Evolutionary conservation across 2,888 invertebrate genomes (phyloP).

Genomic region (Cephalotes varians): DNA sequence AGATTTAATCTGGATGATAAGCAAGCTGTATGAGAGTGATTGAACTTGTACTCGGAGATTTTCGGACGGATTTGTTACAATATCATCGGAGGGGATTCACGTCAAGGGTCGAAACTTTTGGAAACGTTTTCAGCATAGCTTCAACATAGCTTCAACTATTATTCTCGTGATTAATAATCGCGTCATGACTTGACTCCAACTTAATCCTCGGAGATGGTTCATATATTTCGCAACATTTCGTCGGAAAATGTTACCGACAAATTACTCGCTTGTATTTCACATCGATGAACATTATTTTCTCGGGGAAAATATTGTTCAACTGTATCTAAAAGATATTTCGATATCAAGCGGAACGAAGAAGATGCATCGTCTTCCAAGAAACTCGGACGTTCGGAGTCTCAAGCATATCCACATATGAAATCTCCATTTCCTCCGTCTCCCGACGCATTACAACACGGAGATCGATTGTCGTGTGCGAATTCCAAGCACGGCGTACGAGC

Average conservation of each 20-base stretch:
- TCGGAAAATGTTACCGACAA: constrained; percentile 25
- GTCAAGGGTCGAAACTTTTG: constrained; percentile 1
- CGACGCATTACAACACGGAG: constrained; percentile 51
- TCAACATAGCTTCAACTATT: constrained; percentile 30
- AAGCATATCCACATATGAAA: constrained; percentile 63
- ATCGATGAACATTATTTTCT: constrained; percentile 4
- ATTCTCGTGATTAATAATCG: constrained; percentile 48
- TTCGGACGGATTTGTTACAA: constrained; percentile 37
- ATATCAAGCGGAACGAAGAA: not conserved
- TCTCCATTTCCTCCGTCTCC: constrained; percentile 63
- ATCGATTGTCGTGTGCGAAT: constrained; percentile 69
- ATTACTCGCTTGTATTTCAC: constrained; percentile 17
- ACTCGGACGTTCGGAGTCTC: constrained; percentile 31
- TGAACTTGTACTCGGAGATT: constrained; percentile 32
- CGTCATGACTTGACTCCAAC: constrained; percentile 48
- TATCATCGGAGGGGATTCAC: constrained; percentile 25
- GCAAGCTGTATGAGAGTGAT: not conserved
- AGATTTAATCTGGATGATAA: constrained; percentile 31
- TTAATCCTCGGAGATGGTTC: constrained; percentile 48
- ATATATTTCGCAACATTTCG: constrained; percentile 28
- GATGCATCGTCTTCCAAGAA: not conserved
- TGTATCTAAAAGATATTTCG: not conserved
- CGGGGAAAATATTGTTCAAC: not conserved
- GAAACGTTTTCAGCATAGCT: constrained; percentile 31
- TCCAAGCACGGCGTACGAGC: constrained; percentile 65